phyloP scores from a whole-genome alignment of 1,140 invertebrate species.

The Scaptomyza pallida region DNA sequence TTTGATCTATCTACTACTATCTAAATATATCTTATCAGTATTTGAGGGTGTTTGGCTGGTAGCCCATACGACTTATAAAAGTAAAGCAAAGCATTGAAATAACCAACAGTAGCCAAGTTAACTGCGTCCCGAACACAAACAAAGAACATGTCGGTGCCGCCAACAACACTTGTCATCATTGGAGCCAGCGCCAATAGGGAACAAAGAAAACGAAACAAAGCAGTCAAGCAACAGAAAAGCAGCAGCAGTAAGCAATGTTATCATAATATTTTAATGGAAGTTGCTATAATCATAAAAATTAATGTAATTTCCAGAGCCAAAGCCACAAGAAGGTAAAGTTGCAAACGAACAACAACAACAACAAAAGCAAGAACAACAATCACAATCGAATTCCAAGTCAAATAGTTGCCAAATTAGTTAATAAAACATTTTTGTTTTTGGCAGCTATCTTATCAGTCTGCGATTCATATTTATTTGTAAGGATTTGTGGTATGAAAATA shows the following conservation, averaged over 20 bases:
- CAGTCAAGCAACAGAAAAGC: conserved; percentile 1
- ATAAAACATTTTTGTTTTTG: conserved; percentile 6
- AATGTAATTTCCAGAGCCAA: conserved; percentile 16
- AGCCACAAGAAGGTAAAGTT: background rate
- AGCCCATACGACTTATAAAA: conserved; percentile 54
- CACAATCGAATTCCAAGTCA: conserved; percentile 43
- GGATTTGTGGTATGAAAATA: conserved; percentile 75
- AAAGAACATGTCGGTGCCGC: conserved; percentile 60
- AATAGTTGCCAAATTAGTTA: conserved; percentile 65
- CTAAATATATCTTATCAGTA: conserved; percentile 49
- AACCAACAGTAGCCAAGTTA: conserved; percentile 50
- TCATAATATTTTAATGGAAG: background rate
- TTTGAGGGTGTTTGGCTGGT: background rate
- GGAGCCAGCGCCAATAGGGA: conserved; percentile 43
- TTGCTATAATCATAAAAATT: conserved; percentile 7
- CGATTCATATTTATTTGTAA: conserved; percentile 24
- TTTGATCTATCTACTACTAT: conserved; percentile 51
- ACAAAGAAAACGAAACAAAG: conserved; percentile 8
- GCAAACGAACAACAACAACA: background rate
- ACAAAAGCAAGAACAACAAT: conserved; percentile 10
- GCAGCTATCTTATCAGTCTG: conserved; percentile 65
- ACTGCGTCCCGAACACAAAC: conserved; percentile 7
- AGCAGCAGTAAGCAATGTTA: conserved; percentile 12
- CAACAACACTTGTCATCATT: conserved; percentile 59
- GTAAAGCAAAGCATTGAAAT: conserved; percentile 39